Conservation (phyloP, 2,113 vertebrate genomes). For the Corynorhinus townsendii region DNA sequence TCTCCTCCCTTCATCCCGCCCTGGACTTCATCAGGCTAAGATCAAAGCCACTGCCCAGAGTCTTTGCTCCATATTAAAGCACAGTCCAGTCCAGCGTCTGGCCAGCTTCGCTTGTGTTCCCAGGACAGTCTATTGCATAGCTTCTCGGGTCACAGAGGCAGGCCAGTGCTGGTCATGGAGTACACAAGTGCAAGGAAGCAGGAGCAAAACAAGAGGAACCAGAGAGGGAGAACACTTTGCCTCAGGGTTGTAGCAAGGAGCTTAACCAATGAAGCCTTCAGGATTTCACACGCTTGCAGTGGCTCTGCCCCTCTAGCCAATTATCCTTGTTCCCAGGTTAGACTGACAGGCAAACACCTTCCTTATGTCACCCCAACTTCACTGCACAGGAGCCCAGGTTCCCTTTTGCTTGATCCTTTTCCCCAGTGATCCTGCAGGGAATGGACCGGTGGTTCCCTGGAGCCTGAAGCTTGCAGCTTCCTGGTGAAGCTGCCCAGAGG, state of each 20-base stretch:
- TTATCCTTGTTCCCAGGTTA: not conserved
- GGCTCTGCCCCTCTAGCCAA: not conserved
- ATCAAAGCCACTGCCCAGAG: not conserved
- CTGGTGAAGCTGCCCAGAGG: not conserved
- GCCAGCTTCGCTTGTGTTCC: too few species aligned
- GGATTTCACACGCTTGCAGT: not conserved
- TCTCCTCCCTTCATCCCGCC: not conserved
- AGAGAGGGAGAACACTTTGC: not conserved
- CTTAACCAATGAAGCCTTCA: not conserved
- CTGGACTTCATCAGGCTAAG: not conserved
- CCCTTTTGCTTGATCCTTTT: not conserved
- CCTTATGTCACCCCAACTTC: not conserved
- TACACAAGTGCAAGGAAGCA: not conserved
- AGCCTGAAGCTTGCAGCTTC: not conserved
- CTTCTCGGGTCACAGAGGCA: not conserved
- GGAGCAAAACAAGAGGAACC: not conserved
- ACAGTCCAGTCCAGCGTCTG: not conserved
- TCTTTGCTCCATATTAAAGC: not conserved
- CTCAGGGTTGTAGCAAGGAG: not conserved
- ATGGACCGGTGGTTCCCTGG: not conserved
- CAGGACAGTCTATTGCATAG: not conserved
- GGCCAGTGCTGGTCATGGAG: not conserved
- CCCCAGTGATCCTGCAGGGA: not conserved
- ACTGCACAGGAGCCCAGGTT: not conserved
- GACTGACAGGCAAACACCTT: not conserved